Conservation (phyloP, 2,797 vertebrate genomes). For the Buphagus erythrorhynchus region DNA sequence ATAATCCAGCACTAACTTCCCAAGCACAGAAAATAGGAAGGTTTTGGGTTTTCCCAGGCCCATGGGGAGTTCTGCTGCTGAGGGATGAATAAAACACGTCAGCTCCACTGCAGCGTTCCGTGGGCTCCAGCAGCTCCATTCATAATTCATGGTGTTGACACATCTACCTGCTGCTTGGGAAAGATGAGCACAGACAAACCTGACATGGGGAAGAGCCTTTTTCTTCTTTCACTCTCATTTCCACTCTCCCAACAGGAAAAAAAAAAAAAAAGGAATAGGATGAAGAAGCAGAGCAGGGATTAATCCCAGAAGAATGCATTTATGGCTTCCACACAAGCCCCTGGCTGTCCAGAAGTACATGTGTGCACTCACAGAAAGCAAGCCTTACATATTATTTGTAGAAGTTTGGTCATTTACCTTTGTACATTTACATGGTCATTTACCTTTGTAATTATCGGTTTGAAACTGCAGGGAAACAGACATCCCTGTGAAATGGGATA, state of each 20-base stretch:
- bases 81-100: not conserved
- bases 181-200: not conserved
- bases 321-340: not conserved
- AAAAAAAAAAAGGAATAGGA: not conserved
- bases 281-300: not conserved
- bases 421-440: not conserved
- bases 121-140: not conserved
- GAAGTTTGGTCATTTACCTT: not conserved
- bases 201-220: not conserved
- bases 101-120: not conserved
- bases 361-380: not conserved
- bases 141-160: not conserved
- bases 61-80: not conserved
- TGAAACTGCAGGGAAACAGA: not conserved
- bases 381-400: accelerated
- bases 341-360: not conserved
- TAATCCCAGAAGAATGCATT: not conserved
- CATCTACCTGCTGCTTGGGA: not conserved
- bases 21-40: not conserved
- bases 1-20: not conserved
- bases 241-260: not conserved
- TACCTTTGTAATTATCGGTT: not conserved
- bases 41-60: not conserved
- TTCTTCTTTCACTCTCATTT: not conserved
- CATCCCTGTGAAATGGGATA: not conserved